Percentiles rank a stretch among this genome's conserved stretches.
Evolutionary conservation across 2,888 invertebrate genomes (phyloP).

Genomic region (Drosophila subquinaria): DNA sequence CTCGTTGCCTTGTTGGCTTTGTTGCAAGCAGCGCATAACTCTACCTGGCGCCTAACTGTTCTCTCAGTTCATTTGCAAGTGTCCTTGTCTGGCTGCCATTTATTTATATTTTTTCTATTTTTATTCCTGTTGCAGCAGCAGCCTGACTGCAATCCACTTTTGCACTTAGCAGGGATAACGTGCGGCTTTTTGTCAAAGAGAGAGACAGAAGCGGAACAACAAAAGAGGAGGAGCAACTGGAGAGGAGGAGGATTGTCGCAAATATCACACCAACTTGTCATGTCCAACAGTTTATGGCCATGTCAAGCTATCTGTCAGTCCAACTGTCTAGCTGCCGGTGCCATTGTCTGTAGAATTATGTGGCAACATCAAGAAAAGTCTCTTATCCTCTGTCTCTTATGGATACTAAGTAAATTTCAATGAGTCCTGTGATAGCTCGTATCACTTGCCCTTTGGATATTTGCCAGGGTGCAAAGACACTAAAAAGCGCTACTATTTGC

Average conservation of each 20-base stretch:
- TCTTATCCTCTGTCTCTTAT: background rate
- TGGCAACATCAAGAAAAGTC: slow-evolving; percentile 28
- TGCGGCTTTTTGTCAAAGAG: slow-evolving; percentile 73
- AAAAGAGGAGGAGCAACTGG: background rate
- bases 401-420: slow-evolving; percentile 72
- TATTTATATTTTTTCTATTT: slow-evolving; percentile 33
- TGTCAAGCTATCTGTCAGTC: slow-evolving; percentile 57
- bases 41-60: slow-evolving; percentile 30
- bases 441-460: slow-evolving; percentile 73
- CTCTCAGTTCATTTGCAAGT: slow-evolving; percentile 72
- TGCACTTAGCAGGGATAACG: slow-evolving; percentile 77
- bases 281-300: slow-evolving; percentile 77
- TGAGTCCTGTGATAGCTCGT: slow-evolving; percentile 72
- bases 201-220: slow-evolving; percentile 14
- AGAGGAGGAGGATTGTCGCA: slow-evolving; percentile 70
- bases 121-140: background rate
- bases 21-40: slow-evolving; percentile 28
- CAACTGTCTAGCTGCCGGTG: slow-evolving; percentile 16
- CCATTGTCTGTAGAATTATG: slow-evolving; percentile 58
- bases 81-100: slow-evolving; percentile 49
- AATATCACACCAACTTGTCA: slow-evolving; percentile 82
- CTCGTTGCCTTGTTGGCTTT: slow-evolving; percentile 11
- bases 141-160: slow-evolving; percentile 72
- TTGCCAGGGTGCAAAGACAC: slow-evolving; percentile 65
- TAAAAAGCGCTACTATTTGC: slow-evolving; percentile 79